Conservation (phyloP, 2,113 vertebrate species). For the Odocoileus virginianus region DNA sequence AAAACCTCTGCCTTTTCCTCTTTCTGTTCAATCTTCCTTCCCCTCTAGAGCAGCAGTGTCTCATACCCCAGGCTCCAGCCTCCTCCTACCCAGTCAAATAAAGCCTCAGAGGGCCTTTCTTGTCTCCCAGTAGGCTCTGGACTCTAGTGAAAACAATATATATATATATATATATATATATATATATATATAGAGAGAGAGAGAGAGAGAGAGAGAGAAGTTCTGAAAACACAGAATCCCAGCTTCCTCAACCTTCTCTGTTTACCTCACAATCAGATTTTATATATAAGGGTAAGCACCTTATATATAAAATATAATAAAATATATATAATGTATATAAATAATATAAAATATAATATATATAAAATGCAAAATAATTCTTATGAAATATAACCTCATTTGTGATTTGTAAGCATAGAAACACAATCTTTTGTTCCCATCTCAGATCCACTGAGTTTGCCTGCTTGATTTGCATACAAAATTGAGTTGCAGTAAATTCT, state of each 20-base stretch:
- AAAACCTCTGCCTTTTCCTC: neutral
- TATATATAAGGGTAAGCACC: neutral
- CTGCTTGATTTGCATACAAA: constrained; percentile 20
- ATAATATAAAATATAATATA: neutral
- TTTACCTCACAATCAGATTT: neutral
- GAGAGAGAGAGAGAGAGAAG: neutral
- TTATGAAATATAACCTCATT: neutral
- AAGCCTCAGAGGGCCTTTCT: neutral
- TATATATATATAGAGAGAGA: neutral
- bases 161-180: neutral
- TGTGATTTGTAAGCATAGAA: neutral
- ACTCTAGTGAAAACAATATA: neutral
- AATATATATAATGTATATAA: neutral
- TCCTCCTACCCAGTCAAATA: neutral
- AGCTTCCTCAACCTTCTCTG: neutral
- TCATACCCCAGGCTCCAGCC: neutral
- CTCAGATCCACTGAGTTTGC: neutral
- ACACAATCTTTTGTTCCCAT: neutral
- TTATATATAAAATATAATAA: neutral
- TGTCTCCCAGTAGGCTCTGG: neutral
- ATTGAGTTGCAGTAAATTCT: constrained; percentile 17
- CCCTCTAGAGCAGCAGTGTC: neutral
- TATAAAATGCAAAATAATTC: neutral
- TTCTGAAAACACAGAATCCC: neutral
- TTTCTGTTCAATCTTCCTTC: neutral